phyloP scores from a whole-genome alignment of 2,113 vertebrate species.

The Boleophthalmus pectinirostris region DNA sequence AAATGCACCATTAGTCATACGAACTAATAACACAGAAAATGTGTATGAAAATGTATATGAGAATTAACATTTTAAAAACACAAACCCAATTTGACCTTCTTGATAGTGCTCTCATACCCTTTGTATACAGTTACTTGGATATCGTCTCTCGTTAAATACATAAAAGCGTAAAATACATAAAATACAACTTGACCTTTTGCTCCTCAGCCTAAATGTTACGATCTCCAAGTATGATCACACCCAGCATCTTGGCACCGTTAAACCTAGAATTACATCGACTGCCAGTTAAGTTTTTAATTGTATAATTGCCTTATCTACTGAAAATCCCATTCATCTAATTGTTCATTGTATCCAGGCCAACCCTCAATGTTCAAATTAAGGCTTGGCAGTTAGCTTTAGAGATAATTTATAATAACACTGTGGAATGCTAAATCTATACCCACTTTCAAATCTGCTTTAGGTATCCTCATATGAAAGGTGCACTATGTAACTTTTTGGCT shows the following conservation, averaged over 20 bases:
- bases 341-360: constrained; percentile 5
- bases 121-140: not conserved
- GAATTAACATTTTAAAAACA: no score
- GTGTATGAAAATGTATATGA: no score
- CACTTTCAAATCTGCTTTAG: not conserved
- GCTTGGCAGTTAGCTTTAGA: not conserved
- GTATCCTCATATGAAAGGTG: not conserved
- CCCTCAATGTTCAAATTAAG: constrained; percentile 7
- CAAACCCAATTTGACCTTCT: no score
- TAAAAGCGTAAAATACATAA: not conserved
- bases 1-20: no score
- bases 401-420: constrained; percentile 1
- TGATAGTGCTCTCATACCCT: not conserved
- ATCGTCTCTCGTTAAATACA: not conserved
- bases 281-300: not conserved
- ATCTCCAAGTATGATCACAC: not conserved
- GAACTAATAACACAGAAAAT: no score
- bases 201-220: not conserved
- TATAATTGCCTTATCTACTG: constrained; percentile 6
- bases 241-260: not conserved
- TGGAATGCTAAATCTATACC: not conserved
- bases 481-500: no score
- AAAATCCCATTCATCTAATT: constrained; percentile 2
- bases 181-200: not conserved
- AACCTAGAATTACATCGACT: constrained; percentile 1